phyloP scores from a whole-genome alignment of 2,113 vertebrate species.

The Phylloscopus trochiloides region DNA sequence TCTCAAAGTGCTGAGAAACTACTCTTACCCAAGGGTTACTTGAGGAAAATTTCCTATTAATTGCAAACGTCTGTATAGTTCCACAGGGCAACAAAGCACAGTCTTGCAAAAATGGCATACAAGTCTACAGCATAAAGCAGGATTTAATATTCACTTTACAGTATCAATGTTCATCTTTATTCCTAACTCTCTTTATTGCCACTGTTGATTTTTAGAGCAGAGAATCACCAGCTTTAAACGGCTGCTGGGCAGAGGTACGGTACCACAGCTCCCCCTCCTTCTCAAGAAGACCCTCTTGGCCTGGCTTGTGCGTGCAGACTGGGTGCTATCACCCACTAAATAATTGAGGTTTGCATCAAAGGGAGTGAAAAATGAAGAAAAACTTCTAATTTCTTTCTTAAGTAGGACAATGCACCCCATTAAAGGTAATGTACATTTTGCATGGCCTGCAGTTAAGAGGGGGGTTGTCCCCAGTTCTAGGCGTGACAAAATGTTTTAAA shows the following conservation, averaged over 20 bases:
- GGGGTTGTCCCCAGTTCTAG: fast-evolving
- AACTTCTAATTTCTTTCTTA: background rate
- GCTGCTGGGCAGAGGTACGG: background rate
- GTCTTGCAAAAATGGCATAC: background rate
- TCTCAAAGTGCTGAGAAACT: background rate
- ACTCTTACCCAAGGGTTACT: background rate
- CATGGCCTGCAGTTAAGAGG: background rate
- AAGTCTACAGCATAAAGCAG: background rate
- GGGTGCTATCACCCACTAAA: background rate
- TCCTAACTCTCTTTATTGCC: background rate
- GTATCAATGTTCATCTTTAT: background rate
- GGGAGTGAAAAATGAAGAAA: background rate
- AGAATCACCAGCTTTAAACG: background rate
- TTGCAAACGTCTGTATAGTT: background rate
- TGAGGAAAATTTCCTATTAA: background rate
- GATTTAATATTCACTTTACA: background rate
- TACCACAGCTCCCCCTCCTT: background rate
- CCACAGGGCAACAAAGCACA: background rate
- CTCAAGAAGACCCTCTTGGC: background rate
- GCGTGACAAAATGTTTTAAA: background rate
- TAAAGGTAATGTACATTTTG: background rate
- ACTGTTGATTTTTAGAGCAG: background rate
- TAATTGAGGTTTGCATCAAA: background rate
- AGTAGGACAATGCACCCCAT: background rate
- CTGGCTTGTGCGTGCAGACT: background rate